These are phyloP conservation scores for Labeo catla DNA, from an alignment of 2,113 vertebrate species.

Conservation along the genomic window DNA sequence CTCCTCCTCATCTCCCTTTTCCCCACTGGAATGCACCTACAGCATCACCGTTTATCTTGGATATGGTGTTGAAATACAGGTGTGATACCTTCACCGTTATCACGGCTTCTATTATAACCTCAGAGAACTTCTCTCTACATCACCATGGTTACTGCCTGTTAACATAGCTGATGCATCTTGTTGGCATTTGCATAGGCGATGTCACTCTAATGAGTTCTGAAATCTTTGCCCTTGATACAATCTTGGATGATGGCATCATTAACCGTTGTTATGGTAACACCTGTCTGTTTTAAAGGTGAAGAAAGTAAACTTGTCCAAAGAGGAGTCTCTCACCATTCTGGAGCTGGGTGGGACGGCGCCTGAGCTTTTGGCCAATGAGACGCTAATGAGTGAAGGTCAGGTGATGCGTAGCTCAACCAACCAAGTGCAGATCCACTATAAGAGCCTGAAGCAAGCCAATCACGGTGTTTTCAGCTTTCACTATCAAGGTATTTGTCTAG, in stretches of 20 bases:
- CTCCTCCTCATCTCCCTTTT: slow-evolving; percentile 70
- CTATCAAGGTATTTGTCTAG: slow-evolving; percentile 82
- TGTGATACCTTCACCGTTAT: slow-evolving; percentile 52
- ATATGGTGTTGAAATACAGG: slow-evolving; percentile 91
- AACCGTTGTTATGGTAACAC: neutral
- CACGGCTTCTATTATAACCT: neutral
- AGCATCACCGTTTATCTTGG: slow-evolving; percentile 88
- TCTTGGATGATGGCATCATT: slow-evolving; percentile 5
- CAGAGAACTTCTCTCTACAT: neutral
- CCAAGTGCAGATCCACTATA: slow-evolving; percentile 87
- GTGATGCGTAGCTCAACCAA: slow-evolving; percentile 91
- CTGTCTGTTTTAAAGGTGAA: slow-evolving; percentile 78
- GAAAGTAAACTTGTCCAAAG: slow-evolving; percentile 86
- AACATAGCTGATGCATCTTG: neutral
- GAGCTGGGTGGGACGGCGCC: slow-evolving; percentile 78
- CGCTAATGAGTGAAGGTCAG: slow-evolving; percentile 87
- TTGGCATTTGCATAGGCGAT: slow-evolving; percentile 17
- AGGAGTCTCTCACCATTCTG: slow-evolving; percentile 85
- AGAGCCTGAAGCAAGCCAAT: slow-evolving; percentile 80
- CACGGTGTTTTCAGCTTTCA: slow-evolving; percentile 86
- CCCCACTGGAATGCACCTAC: slow-evolving; percentile 87
- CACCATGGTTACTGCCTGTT: neutral
- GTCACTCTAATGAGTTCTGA: slow-evolving; percentile 4
- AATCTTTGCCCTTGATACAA: slow-evolving; percentile 11
- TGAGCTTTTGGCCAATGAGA: slow-evolving; percentile 86